Percentiles rank a stretch among this genome's conserved stretches.
phyloP scores from a whole-genome alignment of 2,888 invertebrate genomes.

The Fabriciana adippe region DNA sequence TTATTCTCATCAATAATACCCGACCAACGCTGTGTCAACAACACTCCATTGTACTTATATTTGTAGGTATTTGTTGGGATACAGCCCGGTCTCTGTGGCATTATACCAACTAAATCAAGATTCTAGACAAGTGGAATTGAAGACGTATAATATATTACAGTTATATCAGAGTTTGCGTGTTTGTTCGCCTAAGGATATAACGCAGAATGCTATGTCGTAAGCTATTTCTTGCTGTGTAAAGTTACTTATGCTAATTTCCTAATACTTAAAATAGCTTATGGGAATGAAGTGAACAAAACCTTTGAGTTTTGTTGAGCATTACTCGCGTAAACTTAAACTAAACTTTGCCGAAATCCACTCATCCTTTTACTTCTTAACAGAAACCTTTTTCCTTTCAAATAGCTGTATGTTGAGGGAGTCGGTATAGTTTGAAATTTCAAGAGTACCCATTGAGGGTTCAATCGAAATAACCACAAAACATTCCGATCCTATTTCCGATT shows the following conservation, averaged over 20 bases:
- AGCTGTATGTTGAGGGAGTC: slow-evolving; percentile 61
- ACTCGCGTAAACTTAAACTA: slow-evolving; percentile 35
- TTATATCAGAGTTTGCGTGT: slow-evolving; percentile 14
- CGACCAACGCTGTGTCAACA: slow-evolving; percentile 71
- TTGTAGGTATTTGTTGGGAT: slow-evolving; percentile 56
- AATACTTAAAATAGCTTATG: slow-evolving; percentile 22
- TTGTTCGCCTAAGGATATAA: slow-evolving; percentile 3
- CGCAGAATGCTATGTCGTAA: neutral
- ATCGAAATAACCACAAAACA: slow-evolving; percentile 77
- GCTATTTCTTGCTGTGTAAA: neutral
- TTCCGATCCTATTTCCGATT: slow-evolving; percentile 72
- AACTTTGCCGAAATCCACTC: slow-evolving; percentile 40
- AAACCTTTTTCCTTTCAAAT: slow-evolving; percentile 57
- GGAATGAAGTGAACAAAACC: slow-evolving; percentile 27
- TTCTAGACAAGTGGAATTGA: slow-evolving; percentile 25
- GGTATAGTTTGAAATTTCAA: slow-evolving; percentile 66
- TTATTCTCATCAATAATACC: slow-evolving; percentile 76
- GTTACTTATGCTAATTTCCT: neutral
- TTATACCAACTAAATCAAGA: slow-evolving; percentile 47
- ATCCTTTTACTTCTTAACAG: slow-evolving; percentile 47
- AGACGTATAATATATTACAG: slow-evolving; percentile 22
- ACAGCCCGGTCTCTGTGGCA: slow-evolving; percentile 46
- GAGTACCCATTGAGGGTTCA: slow-evolving; percentile 70
- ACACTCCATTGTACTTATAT: slow-evolving; percentile 57
- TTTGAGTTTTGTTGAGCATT: slow-evolving; percentile 35